Evolutionary conservation across 1,140 invertebrate species (phyloP).

Genomic region (Argopecten irradians): DNA sequence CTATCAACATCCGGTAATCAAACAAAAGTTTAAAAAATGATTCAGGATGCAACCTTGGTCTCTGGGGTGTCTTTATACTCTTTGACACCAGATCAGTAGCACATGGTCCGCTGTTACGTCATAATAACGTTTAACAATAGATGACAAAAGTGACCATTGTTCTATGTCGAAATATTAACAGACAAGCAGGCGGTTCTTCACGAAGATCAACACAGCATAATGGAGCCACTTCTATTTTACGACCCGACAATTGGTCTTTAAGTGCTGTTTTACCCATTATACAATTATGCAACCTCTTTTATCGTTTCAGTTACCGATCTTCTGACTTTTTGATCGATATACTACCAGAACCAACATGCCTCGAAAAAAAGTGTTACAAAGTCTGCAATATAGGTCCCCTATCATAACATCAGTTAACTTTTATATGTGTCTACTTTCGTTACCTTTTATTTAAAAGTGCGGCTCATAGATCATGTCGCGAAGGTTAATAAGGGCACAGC

Average conservation of each 20-base stretch:
- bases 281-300: background rate
- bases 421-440: no score
- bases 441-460: no score
- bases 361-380: background rate
- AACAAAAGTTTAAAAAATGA: no score
- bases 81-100: no score
- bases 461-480: no score
- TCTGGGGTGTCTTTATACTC: no score
- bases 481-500: no score
- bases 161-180: background rate
- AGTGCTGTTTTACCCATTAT: background rate
- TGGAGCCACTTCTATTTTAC: background rate
- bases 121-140: background rate
- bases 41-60: no score
- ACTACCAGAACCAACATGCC: background rate
- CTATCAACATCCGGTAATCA: no score
- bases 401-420: no score
- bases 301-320: background rate
- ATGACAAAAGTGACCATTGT: background rate
- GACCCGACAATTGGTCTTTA: background rate
- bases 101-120: no score
- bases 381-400: no score
- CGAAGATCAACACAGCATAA: background rate
- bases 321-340: background rate
- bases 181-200: background rate